These are phyloP conservation scores for Eudasyphora cyanicolor DNA, from an alignment of 2,888 invertebrate species.

Conservation along the genomic window DNA sequence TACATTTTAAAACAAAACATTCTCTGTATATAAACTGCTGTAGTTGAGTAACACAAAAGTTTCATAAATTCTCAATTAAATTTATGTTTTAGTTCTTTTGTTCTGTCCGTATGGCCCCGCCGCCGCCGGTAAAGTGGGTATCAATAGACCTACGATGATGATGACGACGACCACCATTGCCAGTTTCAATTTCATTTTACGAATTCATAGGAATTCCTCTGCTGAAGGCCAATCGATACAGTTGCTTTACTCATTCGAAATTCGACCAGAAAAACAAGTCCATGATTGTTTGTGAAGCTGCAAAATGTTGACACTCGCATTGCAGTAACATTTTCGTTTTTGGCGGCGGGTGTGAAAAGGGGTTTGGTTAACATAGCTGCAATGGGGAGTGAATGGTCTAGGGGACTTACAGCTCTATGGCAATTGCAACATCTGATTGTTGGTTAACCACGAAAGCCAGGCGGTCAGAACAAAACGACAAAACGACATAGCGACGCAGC, in stretches of 20 bases:
- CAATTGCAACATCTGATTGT: constrained; percentile 9
- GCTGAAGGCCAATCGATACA: constrained; percentile 50
- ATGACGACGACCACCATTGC: too few relatives aligned
- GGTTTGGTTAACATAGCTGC: not conserved
- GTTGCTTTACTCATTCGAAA: not conserved
- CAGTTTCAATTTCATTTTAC: constrained; percentile 22
- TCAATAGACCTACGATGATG: too few relatives aligned
- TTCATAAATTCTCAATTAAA: constrained; percentile 26
- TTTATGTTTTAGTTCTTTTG: not conserved
- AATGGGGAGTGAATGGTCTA: not conserved
- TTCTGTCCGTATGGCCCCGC: too few relatives aligned
- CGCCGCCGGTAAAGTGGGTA: not conserved
- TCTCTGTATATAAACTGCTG: not conserved
- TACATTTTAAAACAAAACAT: not conserved
- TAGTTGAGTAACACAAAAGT: constrained; percentile 1
- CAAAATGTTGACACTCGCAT: constrained; percentile 6
- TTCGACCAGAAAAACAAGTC: not conserved
- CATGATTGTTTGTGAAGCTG: constrained; percentile 19
- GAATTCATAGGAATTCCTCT: not conserved
- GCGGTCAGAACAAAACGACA: not conserved
- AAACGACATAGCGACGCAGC: not conserved
- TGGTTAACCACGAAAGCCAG: too few relatives aligned
- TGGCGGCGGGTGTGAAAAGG: not conserved
- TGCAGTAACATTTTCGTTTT: constrained; percentile 19
- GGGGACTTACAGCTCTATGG: not conserved